Evolutionary conservation across 2,113 vertebrate genomes (phyloP).

Genomic region (Balaenoptera acutorostrata): DNA sequence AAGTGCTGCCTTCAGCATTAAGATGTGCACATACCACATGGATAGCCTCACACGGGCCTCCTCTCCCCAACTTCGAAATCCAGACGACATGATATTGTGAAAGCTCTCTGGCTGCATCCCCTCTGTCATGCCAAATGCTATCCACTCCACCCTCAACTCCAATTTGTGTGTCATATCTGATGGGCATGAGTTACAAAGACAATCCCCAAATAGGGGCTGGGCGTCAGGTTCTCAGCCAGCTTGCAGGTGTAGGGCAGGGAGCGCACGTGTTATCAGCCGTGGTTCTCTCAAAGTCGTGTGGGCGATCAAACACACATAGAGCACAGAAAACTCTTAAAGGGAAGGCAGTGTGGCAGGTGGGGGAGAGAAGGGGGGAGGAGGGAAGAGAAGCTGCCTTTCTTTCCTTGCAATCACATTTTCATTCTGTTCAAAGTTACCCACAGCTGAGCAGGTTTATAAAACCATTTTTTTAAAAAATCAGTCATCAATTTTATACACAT

Average conservation of each 20-base stretch:
- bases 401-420: background rate
- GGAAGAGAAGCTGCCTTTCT: background rate
- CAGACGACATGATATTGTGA: background rate
- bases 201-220: background rate
- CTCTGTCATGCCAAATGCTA: background rate
- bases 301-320: background rate
- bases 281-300: slow-evolving; percentile 19
- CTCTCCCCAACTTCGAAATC: background rate
- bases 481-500: too few species aligned
- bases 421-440: slow-evolving; percentile 1
- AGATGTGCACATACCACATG: background rate
- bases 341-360: background rate
- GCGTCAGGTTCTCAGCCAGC: slow-evolving; percentile 33
- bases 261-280: background rate
- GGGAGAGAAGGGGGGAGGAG: background rate
- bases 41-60: background rate
- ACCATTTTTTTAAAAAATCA: background rate
- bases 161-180: slow-evolving; percentile 43
- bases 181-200: slow-evolving; percentile 52
- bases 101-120: slow-evolving; percentile 3
- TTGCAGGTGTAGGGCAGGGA: slow-evolving; percentile 54
- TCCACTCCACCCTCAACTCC: background rate
- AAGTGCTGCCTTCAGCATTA: background rate
- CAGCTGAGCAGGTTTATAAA: background rate
- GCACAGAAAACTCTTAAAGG: slow-evolving; percentile 21